A percentile compares a stretch with the other conserved stretches of the same genome.
Evolutionary conservation across 2,797 vertebrate genomes (phyloP).

Genomic region (Linurgus olivaceus): DNA sequence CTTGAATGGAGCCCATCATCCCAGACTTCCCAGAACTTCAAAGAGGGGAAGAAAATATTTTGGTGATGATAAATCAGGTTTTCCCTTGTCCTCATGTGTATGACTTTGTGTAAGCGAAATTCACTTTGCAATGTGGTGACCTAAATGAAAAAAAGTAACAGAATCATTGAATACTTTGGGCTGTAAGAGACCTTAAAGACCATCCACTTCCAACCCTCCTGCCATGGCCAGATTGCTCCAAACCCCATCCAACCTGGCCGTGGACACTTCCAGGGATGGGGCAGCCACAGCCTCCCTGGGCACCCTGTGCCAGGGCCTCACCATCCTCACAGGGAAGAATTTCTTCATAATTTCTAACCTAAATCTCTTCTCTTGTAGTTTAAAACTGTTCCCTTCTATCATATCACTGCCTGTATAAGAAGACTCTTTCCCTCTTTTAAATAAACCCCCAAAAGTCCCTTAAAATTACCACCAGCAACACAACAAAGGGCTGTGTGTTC

Average conservation of each 20-base stretch:
- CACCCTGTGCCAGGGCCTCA: accelerated
- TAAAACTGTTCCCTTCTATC: neutral
- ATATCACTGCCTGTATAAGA: neutral
- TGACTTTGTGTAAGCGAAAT: neutral
- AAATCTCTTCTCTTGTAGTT: neutral
- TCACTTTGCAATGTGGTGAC: neutral
- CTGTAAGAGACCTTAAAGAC: neutral
- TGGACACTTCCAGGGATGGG: neutral
- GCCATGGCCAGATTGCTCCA: neutral
- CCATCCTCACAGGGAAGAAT: neutral
- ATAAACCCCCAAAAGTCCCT: neutral
- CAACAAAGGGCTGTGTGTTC: neutral
- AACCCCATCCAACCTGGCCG: accelerated
- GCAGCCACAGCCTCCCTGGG: neutral
- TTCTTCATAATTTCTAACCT: accelerated
- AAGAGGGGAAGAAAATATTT: neutral
- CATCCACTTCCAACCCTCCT: neutral
- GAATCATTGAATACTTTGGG: neutral
- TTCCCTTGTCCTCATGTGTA: neutral
- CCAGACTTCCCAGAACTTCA: neutral
- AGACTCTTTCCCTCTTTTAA: neutral
- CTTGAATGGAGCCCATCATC: neutral
- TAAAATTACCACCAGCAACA: neutral
- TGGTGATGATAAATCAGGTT: neutral
- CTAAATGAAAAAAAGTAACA: neutral